Conservation (phyloP, 1,140 invertebrate species). For the Cydia fagiglandana region DNA sequence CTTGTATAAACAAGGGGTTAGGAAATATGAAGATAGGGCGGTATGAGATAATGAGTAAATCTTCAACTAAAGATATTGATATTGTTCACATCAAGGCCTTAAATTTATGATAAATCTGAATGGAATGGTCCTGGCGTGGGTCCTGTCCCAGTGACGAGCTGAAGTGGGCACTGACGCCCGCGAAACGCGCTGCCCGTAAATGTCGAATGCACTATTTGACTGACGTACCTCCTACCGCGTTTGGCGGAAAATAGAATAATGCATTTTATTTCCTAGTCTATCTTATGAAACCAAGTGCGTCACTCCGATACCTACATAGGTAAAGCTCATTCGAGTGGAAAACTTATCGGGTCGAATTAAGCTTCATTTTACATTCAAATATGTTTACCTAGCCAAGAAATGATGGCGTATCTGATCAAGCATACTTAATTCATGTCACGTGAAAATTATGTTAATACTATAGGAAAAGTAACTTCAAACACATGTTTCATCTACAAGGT, state of each 20-base stretch:
- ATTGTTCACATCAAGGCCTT: too few relatives aligned
- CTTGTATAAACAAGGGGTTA: too few relatives aligned
- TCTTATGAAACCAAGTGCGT: not conserved
- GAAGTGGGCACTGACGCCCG: not conserved
- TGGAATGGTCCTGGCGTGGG: not conserved
- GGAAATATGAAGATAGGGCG: too few relatives aligned
- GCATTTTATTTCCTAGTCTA: conserved; percentile 7
- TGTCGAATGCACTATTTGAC: not conserved
- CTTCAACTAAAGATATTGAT: too few relatives aligned
- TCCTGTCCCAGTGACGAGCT: not conserved
- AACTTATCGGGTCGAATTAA: not conserved
- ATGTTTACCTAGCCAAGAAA: conserved; percentile 17
- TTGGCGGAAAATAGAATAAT: conserved; percentile 11
- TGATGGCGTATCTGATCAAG: conserved; percentile 16
- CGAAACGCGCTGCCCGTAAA: not conserved
- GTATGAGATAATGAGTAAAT: too few relatives aligned
- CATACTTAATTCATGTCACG: conserved; percentile 26
- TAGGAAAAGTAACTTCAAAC: conserved; percentile 6
- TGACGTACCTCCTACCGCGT: not conserved
- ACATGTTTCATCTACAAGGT: not conserved
- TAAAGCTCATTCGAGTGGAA: not conserved
- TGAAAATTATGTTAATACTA: conserved; percentile 22
- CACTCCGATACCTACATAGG: not conserved
- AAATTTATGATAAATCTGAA: not conserved
- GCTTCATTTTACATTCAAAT: conserved; percentile 24